These are phyloP conservation scores for Aphaenogaster floridana DNA, from an alignment of 1,140 invertebrate genomes.

Conservation along the genomic window DNA sequence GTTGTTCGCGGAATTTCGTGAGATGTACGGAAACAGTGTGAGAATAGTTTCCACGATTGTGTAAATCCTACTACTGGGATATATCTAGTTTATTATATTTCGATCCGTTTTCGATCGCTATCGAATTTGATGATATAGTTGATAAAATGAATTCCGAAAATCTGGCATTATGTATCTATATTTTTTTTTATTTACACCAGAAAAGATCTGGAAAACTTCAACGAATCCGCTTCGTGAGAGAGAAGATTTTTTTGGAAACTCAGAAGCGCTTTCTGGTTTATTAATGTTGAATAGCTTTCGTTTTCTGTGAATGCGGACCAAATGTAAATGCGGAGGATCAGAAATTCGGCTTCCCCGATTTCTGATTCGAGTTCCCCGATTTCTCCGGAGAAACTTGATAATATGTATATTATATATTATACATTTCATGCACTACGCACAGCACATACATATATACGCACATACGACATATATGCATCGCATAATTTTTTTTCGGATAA, in stretches of 20 bases:
- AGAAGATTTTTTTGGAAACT: not conserved
- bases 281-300: not conserved
- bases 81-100: not conserved
- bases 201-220: not conserved
- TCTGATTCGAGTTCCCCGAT: not conserved
- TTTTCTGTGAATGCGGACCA: not conserved
- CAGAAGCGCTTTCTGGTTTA: not conserved
- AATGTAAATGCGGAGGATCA: not conserved
- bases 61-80: not conserved
- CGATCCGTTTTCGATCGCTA: not conserved
- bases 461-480: not conserved
- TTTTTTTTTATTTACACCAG: not conserved
- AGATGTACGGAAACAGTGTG: not conserved
- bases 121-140: not conserved
- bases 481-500: slow-evolving; percentile 9
- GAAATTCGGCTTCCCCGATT: slow-evolving; percentile 2
- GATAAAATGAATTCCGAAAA: slow-evolving; percentile 19
- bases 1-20: slow-evolving; percentile 51
- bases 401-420: slow-evolving; percentile 10
- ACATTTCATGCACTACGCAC: not conserved
- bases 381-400: slow-evolving; percentile 37
- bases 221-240: not conserved
- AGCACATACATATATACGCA: not conserved
- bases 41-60: slow-evolving; percentile 15
- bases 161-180: not conserved